Conservation (phyloP, 2,888 invertebrate genomes). For the Protophormia terraenovae region DNA sequence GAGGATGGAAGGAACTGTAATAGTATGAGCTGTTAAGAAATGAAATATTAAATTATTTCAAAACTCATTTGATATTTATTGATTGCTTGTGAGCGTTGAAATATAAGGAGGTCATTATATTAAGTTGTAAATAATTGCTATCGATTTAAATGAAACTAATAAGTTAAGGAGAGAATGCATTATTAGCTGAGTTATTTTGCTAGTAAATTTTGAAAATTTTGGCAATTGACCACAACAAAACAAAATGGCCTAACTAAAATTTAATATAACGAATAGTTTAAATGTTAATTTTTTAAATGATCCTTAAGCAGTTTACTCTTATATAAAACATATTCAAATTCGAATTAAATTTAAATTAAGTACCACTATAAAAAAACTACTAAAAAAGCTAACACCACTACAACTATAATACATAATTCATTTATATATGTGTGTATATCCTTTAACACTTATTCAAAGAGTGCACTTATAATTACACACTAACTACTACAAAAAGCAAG, state of each 20-base stretch:
- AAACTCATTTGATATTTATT: constrained; percentile 11
- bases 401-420: constrained; percentile 17
- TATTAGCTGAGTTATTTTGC: too few relatives aligned
- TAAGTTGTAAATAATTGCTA: neutral
- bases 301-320: too few relatives aligned
- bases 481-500: neutral
- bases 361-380: constrained; percentile 39
- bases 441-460: neutral
- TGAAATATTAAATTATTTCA: constrained; percentile 7
- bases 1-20: too few relatives aligned
- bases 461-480: neutral
- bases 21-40: neutral
- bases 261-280: too few relatives aligned
- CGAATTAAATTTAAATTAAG: constrained; percentile 64
- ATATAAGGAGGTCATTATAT: neutral
- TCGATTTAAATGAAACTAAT: neutral
- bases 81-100: neutral
- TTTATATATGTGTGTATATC: neutral
- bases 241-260: too few relatives aligned
- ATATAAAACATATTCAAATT: too few relatives aligned
- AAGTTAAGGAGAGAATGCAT: neutral
- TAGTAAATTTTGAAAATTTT: too few relatives aligned
- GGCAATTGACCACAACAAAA: too few relatives aligned
- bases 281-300: too few relatives aligned
- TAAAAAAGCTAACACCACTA: constrained; percentile 26